Percentiles rank a stretch among this genome's conserved stretches.
phyloP scores from a whole-genome alignment of 2,797 vertebrate genomes.

The Enoplosus armatus region DNA sequence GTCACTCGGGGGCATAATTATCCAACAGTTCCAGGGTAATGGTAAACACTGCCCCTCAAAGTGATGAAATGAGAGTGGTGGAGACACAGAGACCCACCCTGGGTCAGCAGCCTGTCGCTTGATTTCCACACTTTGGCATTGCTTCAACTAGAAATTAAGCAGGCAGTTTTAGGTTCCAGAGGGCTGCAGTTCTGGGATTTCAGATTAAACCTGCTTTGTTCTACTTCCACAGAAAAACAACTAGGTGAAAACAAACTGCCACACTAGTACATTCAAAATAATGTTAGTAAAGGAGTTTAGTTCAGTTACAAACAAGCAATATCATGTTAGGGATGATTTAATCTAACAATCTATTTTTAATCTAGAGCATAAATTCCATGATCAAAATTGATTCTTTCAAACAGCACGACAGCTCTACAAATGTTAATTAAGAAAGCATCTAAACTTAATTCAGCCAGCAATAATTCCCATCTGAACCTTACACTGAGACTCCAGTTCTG shows the following conservation, averaged over 20 bases:
- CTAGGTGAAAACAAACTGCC: background rate
- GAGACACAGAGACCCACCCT: conserved; percentile 36
- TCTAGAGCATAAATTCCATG: background rate
- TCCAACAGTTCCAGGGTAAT: conserved; percentile 24
- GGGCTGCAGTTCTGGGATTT: conserved; percentile 17
- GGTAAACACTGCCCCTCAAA: conserved; percentile 53
- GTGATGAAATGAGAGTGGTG: conserved; percentile 50
- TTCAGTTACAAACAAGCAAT: background rate
- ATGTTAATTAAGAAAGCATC: background rate
- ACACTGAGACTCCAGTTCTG: background rate
- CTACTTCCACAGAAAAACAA: conserved; percentile 8
- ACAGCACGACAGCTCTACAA: conserved; percentile 1
- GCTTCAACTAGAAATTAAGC: conserved; percentile 54
- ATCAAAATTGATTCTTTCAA: background rate
- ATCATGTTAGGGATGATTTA: background rate
- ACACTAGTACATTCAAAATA: background rate
- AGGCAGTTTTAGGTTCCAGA: background rate
- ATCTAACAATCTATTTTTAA: background rate
- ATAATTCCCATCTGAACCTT: background rate
- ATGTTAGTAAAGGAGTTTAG: background rate
- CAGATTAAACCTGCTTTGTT: conserved; percentile 33
- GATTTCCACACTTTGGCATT: conserved; percentile 42
- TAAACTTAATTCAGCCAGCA: background rate
- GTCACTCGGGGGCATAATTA: conserved; percentile 53
- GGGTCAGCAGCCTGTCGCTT: conserved; percentile 44